phyloP scores from a whole-genome alignment of 1,140 invertebrate species.

The Saxidomus purpurata region DNA sequence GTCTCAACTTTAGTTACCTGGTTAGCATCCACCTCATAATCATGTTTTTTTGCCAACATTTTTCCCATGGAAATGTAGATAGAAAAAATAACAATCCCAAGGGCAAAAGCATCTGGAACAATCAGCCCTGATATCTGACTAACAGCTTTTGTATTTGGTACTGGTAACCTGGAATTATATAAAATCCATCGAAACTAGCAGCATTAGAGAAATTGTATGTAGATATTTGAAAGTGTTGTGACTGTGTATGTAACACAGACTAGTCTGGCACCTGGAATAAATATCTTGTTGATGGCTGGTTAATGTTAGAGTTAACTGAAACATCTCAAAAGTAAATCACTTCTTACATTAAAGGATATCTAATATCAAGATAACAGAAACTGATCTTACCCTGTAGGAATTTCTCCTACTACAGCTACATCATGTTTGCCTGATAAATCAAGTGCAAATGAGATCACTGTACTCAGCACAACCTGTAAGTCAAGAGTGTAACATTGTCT shows the following conservation, averaged over 20 bases:
- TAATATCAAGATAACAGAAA: too few species aligned
- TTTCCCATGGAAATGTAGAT: constrained; percentile 97
- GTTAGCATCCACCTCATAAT: constrained; percentile 95
- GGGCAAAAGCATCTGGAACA: constrained; percentile 90
- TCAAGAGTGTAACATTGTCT: too few species aligned
- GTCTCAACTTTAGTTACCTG: constrained; percentile 88
- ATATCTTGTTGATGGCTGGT: too few species aligned
- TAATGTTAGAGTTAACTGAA: too few species aligned
- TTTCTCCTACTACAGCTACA: constrained; percentile 85
- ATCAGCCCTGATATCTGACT: constrained; percentile 74
- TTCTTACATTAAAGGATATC: too few species aligned
- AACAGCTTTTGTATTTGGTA: constrained; percentile 76
- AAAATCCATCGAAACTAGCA: not conserved
- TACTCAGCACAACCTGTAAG: constrained; percentile 84
- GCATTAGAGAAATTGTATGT: too few species aligned
- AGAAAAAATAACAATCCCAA: constrained; percentile 96
- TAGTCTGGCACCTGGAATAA: too few species aligned
- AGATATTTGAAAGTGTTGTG: too few species aligned
- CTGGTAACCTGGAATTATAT: constrained; percentile 80
- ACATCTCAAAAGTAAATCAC: too few species aligned
- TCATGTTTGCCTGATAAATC: constrained; percentile 81
- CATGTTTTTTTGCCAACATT: constrained; percentile 95
- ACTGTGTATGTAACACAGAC: too few species aligned
- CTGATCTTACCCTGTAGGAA: constrained; percentile 87
- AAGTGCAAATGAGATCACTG: constrained; percentile 84